Evolutionary conservation across 2,113 vertebrate species (phyloP).

Genomic region (Podilymbus podiceps): DNA sequence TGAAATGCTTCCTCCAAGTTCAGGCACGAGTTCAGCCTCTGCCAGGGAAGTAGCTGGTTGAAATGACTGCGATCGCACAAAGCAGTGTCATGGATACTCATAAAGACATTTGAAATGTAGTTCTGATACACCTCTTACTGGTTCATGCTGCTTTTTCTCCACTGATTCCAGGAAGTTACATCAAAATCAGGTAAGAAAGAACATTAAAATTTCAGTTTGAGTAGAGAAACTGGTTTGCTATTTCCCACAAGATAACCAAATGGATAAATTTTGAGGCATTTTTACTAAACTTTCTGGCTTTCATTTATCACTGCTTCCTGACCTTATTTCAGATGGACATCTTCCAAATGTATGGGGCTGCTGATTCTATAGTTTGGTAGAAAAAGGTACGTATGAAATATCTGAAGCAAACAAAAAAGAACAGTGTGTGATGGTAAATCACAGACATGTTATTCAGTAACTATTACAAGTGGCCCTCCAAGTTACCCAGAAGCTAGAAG

Average conservation of each 20-base stretch:
- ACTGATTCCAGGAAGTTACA: neutral
- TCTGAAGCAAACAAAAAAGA: neutral
- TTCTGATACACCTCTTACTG: neutral
- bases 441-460: neutral
- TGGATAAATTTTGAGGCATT: neutral
- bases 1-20: neutral
- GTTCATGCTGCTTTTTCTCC: neutral
- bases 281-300: neutral
- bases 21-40: neutral
- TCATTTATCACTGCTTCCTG: neutral
- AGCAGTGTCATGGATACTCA: neutral
- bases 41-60: neutral
- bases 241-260: neutral
- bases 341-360: neutral
- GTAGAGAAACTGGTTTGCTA: neutral
- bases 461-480: neutral
- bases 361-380: neutral
- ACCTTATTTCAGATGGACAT: neutral
- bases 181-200: neutral
- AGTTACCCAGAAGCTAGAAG: neutral
- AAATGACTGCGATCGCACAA: neutral
- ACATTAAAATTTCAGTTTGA: neutral
- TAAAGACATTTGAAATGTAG: neutral
- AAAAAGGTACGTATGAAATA: neutral
- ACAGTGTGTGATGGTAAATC: neutral